Evolutionary conservation across 2,797 vertebrate genomes (phyloP).

Genomic region (Hyperoplus immaculatus): DNA sequence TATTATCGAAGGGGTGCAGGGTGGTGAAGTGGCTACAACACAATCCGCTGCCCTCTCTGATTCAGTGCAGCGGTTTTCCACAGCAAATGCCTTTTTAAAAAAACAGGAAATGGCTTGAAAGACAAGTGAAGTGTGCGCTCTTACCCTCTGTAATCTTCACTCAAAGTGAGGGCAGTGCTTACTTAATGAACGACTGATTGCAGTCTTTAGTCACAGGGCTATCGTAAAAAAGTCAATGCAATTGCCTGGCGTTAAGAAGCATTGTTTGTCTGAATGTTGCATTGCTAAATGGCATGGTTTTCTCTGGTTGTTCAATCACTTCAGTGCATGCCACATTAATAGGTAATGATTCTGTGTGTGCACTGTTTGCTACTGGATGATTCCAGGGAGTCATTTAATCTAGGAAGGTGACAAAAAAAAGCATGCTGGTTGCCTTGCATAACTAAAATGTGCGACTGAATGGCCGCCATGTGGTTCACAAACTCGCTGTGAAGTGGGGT

Average conservation of each 20-base stretch:
- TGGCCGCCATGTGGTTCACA: constrained; percentile 40
- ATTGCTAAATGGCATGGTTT: constrained; percentile 4
- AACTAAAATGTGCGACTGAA: constrained; percentile 37
- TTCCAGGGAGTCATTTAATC: constrained; percentile 60
- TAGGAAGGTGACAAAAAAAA: constrained; percentile 42
- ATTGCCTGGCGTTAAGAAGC: neutral
- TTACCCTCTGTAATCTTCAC: constrained; percentile 29
- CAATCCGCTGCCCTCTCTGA: constrained; percentile 19
- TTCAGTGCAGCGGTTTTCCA: constrained; percentile 33
- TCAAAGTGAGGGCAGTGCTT: constrained; percentile 16
- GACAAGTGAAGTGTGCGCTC: constrained; percentile 20
- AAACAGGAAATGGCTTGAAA: constrained; percentile 57
- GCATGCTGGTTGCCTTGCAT: constrained; percentile 35
- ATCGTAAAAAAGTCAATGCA: constrained; percentile 8
- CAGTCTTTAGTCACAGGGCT: constrained; percentile 28
- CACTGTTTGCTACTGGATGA: constrained; percentile 31
- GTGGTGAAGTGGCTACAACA: constrained; percentile 17
- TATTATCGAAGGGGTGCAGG: constrained; percentile 48
- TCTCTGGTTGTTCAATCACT: constrained; percentile 30
- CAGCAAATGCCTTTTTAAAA: constrained; percentile 51
- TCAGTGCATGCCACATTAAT: constrained; percentile 14
- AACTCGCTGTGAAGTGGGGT: constrained; percentile 43
- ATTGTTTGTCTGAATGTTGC: constrained; percentile 14
- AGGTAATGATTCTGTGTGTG: constrained; percentile 13
- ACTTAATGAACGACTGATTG: constrained; percentile 52